phyloP scores from a whole-genome alignment of 2,113 vertebrate species.

The Chionis minor region DNA sequence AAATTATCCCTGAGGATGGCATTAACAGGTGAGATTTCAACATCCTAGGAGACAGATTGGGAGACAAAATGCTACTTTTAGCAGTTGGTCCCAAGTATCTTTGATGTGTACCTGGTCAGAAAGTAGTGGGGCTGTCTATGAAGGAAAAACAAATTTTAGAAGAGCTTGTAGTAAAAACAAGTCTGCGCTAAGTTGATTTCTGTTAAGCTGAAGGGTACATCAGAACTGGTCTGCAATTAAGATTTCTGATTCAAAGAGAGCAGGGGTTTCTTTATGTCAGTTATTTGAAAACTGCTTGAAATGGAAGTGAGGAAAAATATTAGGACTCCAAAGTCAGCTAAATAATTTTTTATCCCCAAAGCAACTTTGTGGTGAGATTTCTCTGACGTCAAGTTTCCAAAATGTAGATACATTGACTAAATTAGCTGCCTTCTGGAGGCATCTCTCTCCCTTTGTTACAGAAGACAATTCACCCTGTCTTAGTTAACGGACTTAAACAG shows the following conservation, averaged over 20 bases:
- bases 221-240: not conserved
- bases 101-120: not conserved
- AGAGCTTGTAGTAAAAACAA: not conserved
- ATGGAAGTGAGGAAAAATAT: not conserved
- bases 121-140: not conserved
- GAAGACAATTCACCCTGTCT: not conserved
- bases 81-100: not conserved
- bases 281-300: not conserved
- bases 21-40: not conserved
- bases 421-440: not conserved
- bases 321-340: not conserved
- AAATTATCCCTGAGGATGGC: not conserved
- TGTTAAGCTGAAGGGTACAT: not conserved
- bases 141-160: not conserved
- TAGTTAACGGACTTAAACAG: not conserved
- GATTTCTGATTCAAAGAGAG: not conserved
- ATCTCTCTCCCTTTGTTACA: not conserved
- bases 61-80: not conserved
- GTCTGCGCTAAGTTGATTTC: not conserved
- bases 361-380: not conserved
- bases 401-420: not conserved
- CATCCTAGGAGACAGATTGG: not conserved
- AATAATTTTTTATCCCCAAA: not conserved
- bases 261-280: not conserved
- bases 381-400: not conserved